Percentiles rank a stretch among this genome's conserved stretches.
Conservation (phyloP, 2,888 invertebrate genomes). For the Caenorhabditis drosophilae region DNA sequence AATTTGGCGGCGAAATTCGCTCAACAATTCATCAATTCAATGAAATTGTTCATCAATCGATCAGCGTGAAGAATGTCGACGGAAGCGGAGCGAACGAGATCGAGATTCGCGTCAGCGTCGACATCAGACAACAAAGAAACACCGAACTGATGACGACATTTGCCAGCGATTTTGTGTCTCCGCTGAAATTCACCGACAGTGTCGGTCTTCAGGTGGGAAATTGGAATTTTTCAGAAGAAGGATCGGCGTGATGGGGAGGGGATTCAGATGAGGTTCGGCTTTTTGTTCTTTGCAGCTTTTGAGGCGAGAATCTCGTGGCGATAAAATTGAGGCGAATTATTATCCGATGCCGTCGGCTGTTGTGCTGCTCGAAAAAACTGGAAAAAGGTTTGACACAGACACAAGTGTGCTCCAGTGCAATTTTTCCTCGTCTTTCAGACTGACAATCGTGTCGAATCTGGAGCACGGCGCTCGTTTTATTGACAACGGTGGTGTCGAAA, state of each 20-base stretch:
- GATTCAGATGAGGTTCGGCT: too few relatives aligned
- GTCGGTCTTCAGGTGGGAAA: constrained; percentile 51
- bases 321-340: constrained; percentile 40
- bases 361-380: constrained; percentile 28
- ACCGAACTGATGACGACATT: constrained; percentile 42
- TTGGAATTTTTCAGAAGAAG: too few relatives aligned
- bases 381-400: too few relatives aligned
- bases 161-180: constrained; percentile 12
- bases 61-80: constrained; percentile 29
- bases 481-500: constrained; percentile 21
- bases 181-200: constrained; percentile 36
- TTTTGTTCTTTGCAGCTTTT: neutral
- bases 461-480: constrained; percentile 32
- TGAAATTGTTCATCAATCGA: constrained; percentile 24
- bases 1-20: constrained; percentile 37
- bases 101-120: constrained; percentile 35
- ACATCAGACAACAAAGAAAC: constrained; percentile 39
- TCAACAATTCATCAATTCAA: constrained; percentile 26
- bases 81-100: constrained; percentile 26
- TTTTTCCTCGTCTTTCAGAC: constrained; percentile 3
- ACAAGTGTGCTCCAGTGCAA: too few relatives aligned
- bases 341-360: constrained; percentile 59
- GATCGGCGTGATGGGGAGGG: too few relatives aligned
- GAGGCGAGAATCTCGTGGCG: constrained; percentile 12
- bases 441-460: constrained; percentile 27